Conservation (phyloP, 92 coral and sea anemone species). For the Porites lobata region DNA sequence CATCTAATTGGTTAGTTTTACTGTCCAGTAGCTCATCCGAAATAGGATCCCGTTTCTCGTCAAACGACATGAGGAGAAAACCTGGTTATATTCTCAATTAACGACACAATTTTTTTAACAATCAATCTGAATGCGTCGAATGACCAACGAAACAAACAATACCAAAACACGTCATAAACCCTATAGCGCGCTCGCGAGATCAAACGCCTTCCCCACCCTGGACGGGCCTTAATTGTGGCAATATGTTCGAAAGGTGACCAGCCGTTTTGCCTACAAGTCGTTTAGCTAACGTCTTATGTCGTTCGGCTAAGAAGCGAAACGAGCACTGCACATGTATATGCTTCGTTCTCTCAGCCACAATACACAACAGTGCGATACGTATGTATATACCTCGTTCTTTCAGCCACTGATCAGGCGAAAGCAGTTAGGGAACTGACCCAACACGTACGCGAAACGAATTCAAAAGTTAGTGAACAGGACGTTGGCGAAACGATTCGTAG, state of each 20-base stretch:
- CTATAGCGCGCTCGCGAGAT: not conserved
- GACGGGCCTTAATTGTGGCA: not conserved
- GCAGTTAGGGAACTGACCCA: too few species aligned
- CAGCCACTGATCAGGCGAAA: too few species aligned
- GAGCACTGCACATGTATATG: too few species aligned
- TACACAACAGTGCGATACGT: too few species aligned
- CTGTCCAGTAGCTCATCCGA: not conserved
- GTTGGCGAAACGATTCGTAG: too few species aligned
- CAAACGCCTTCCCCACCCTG: not conserved
- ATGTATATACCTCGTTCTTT: too few species aligned
- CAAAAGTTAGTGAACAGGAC: too few species aligned
- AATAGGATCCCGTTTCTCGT: constrained; percentile 13
- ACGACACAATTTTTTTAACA: not conserved
- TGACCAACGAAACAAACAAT: constrained; percentile 19
- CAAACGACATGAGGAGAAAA: constrained; percentile 9
- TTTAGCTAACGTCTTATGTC: too few species aligned
- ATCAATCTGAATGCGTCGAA: not conserved
- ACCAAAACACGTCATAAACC: not conserved
- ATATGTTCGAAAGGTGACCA: not conserved
- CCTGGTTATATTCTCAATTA: not conserved
- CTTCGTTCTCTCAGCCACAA: too few species aligned
- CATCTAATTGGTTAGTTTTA: not conserved
- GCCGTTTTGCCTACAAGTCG: too few species aligned
- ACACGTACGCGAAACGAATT: too few species aligned
- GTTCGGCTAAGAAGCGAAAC: too few species aligned